Evolutionary conservation across 2,113 vertebrate genomes (phyloP), one percentile per base, ranked within the genome.

Genomic region (Porphyrio hochstetteri): DNA sequence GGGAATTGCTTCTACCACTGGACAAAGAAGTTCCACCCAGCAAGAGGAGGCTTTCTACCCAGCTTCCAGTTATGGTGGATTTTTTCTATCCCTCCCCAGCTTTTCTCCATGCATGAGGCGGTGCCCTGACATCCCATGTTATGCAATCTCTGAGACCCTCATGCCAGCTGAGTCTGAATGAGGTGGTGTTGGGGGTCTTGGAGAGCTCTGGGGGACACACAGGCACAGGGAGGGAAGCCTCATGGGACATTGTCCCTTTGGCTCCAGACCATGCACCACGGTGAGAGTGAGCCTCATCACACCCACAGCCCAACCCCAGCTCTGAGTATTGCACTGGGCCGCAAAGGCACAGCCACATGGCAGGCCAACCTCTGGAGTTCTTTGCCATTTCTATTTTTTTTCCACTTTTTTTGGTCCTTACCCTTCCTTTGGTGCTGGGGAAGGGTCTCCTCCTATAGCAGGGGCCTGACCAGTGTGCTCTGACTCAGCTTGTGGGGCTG

Each of bases 251-350:
- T 8, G 25, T 10, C 29, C n/a, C n/a, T 80, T 63, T 71, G 55
- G n/a, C 36, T 48, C 29, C 0, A 0, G 29, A 57, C n/a, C 13
- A 3, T 0, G 29, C 28, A 24, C 10, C 36, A 13, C 0, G 10
- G 27, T 63, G 48, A 46, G n/a, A 80, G 6, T 2, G 2, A 76
- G 20, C 11, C 36, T 17, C 20, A 17, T 40, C 27, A 38, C 52
- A 36, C 29, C 61, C 1, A 1, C 76, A 65, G 53, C 55, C 35
- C 11, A 9, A 40, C 3, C 16, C 16, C 48, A 38, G 46, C 56
- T 31, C 12, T 2, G 7, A 10, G 18, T 24, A 31, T 56, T 1
- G 1, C 27, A 9, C 17, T 17, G 9, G 11, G 8, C 65, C 52
- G 21, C 76, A 44, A 55, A 59, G 55, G 21, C 60, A 44, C 28